These are phyloP conservation scores for Mesocricetus auratus DNA, from an alignment of 2,113 vertebrate species.

Conservation along the genomic window DNA sequence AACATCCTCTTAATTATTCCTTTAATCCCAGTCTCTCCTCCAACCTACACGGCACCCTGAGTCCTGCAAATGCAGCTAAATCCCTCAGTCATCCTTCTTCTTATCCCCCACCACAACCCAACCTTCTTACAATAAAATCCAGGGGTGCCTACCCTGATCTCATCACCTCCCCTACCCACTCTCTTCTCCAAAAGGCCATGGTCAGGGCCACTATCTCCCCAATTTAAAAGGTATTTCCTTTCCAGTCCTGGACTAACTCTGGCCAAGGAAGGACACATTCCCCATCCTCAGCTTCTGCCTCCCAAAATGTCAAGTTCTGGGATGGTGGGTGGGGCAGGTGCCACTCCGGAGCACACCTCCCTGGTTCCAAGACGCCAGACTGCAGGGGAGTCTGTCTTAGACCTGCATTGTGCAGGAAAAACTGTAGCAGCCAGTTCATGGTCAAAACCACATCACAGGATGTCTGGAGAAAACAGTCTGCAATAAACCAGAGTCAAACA, in stretches of 20 bases:
- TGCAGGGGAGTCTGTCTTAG: not conserved
- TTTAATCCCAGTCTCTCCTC: not conserved
- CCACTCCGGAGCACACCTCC: not conserved
- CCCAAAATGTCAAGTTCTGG: not conserved
- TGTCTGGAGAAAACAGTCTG: constrained; percentile 64
- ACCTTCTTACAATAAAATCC: not conserved
- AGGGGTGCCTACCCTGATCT: not conserved
- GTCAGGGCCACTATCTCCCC: not conserved
- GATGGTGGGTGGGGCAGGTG: not conserved
- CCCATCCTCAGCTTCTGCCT: not conserved
- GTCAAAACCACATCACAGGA: constrained; percentile 46
- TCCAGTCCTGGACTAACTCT: not conserved
- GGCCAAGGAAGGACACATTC: not conserved
- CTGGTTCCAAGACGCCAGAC: not conserved
- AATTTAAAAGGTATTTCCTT: not conserved
- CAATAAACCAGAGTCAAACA: constrained; percentile 33
- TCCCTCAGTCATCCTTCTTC: not conserved
- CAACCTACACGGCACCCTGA: not conserved
- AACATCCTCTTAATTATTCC: not conserved
- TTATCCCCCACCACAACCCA: no score
- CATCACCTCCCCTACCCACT: not conserved
- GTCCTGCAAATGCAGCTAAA: not conserved
- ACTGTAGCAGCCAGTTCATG: constrained; percentile 71
- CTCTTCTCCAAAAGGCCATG: not conserved
- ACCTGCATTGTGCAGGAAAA: not conserved